Conservation (phyloP, 2,113 vertebrate genomes). For the Ictalurus punctatus region DNA sequence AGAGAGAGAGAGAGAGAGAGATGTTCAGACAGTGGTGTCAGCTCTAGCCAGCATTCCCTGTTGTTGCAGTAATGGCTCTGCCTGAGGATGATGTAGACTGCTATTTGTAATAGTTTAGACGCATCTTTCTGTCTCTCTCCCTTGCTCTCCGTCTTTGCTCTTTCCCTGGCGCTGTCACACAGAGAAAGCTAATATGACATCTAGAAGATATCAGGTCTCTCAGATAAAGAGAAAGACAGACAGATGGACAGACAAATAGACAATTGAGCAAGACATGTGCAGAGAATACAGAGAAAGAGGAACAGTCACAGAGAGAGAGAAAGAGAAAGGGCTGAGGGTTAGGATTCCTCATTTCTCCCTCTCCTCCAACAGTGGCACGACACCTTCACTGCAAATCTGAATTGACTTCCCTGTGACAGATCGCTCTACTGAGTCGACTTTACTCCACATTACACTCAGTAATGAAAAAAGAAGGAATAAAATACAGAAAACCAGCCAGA, state of each 20-base stretch:
- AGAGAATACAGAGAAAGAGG: not conserved
- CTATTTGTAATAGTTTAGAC: constrained; percentile 43
- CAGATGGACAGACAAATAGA: constrained; percentile 6
- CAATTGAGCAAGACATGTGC: constrained; percentile 6
- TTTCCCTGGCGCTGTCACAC: not conserved
- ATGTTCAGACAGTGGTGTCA: not conserved
- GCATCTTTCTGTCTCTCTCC: constrained; percentile 7
- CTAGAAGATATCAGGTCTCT: constrained; percentile 11
- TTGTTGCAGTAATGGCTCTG: constrained; percentile 34
- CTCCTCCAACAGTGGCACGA: not conserved
- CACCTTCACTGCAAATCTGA: constrained; percentile 20
- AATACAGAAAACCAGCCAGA: constrained; percentile 21
- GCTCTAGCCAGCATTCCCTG: constrained; percentile 23
- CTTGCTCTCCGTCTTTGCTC: constrained; percentile 1
- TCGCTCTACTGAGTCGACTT: constrained; percentile 2
- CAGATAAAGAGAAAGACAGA: not conserved
- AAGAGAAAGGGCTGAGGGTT: not conserved
- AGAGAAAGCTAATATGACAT: constrained; percentile 38
- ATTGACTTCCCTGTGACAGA: constrained; percentile 26
- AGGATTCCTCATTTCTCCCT: not conserved
- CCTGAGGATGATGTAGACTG: constrained; percentile 24
- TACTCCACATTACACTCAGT: constrained; percentile 30
- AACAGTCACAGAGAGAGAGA: not conserved
- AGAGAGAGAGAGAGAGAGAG: not conserved
- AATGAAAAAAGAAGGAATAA: constrained; percentile 57